Conservation (phyloP, 2,797 vertebrate species). For the Nyctalus aviator region DNA sequence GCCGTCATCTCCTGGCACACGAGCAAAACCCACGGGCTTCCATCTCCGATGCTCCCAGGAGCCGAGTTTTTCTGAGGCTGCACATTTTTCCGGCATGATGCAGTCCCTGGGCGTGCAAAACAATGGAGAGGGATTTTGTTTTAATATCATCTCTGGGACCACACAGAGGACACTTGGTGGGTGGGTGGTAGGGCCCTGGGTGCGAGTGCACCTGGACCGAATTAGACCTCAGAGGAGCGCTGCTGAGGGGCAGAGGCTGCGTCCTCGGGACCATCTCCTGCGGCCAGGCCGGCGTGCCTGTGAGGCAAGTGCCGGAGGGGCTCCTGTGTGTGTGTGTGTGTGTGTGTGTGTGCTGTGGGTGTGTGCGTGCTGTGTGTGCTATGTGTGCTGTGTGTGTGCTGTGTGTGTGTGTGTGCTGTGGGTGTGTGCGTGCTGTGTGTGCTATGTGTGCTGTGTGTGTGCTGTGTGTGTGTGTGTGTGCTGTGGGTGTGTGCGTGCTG, state of each 20-base stretch:
- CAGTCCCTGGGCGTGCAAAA: background rate
- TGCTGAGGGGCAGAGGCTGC: background rate
- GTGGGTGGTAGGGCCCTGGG: background rate
- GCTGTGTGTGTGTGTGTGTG: too few relatives aligned
- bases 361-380: too few relatives aligned
- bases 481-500: too few relatives aligned
- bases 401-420: too few relatives aligned
- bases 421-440: too few relatives aligned
- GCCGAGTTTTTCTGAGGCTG: constrained; percentile 52
- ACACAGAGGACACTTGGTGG: background rate
- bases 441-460: too few relatives aligned
- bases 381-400: too few relatives aligned
- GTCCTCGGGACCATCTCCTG: background rate
- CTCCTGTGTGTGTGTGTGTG: too few relatives aligned
- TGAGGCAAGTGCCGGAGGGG: background rate
- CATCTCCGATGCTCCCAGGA: constrained; percentile 47
- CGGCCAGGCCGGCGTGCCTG: background rate
- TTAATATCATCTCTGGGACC: background rate
- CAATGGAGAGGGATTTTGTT: background rate
- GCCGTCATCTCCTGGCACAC: background rate
- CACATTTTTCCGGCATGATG: constrained; percentile 68
- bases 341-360: too few relatives aligned
- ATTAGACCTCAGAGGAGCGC: background rate
- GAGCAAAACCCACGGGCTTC: background rate
- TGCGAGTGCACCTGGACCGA: fast-evolving